phyloP scores from a whole-genome alignment of 2,113 vertebrate species.

The Zapornia atra region DNA sequence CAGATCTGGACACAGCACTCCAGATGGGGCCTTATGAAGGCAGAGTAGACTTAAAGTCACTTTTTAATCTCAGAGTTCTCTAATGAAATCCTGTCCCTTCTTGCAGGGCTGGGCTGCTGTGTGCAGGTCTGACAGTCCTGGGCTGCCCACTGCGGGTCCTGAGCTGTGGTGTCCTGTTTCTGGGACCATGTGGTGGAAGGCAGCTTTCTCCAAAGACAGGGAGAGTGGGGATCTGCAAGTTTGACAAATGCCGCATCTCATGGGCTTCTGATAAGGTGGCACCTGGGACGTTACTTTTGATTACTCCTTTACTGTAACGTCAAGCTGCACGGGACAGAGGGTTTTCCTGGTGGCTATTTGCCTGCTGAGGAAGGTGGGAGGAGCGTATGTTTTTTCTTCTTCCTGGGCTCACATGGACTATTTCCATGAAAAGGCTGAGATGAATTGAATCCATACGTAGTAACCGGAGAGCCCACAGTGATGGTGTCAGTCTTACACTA shows the following conservation, averaged over 20 bases:
- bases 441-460: not conserved
- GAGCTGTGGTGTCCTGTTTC: not conserved
- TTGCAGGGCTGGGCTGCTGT: not conserved
- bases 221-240: not conserved
- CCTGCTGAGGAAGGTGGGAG: not conserved
- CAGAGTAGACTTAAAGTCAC: not conserved
- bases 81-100: accelerated
- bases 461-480: not conserved
- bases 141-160: not conserved
- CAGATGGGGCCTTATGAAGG: no score
- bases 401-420: not conserved
- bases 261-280: not conserved
- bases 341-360: not conserved
- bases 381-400: not conserved
- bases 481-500: not conserved
- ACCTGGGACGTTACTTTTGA: not conserved
- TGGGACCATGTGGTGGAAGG: accelerated
- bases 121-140: not conserved
- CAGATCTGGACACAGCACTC: no score
- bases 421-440: not conserved
- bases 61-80: not conserved
- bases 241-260: not conserved
- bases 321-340: not conserved
- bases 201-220: not conserved
- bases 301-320: not conserved